These are phyloP conservation scores for Mya arenaria DNA, from an alignment of 1,140 invertebrate species.

Conservation along the genomic window DNA sequence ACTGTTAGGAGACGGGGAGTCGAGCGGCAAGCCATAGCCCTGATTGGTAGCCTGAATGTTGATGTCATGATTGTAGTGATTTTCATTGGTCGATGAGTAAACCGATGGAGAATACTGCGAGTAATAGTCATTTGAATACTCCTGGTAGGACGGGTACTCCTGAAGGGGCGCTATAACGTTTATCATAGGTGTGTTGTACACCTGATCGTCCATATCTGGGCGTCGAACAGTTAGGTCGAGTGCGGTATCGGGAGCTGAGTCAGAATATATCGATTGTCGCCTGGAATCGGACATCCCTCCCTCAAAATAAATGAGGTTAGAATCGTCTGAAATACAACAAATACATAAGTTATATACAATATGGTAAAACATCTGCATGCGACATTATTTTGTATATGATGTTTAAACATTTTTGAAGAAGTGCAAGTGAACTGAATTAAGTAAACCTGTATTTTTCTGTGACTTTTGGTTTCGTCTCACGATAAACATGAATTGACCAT, in stretches of 20 bases:
- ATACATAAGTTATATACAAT: too few relatives aligned
- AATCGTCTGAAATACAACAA: too few relatives aligned
- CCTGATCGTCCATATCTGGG: conserved; percentile 39
- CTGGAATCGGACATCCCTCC: conserved; percentile 26
- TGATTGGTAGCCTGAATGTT: not conserved
- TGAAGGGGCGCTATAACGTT: not conserved
- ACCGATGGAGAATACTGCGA: not conserved
- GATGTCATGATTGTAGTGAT: not conserved
- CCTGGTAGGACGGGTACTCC: not conserved
- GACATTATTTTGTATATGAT: too few relatives aligned
- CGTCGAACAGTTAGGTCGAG: conserved; percentile 39
- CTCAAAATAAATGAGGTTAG: too few relatives aligned
- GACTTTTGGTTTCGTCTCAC: too few relatives aligned
- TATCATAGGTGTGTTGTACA: not conserved
- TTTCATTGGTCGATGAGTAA: not conserved
- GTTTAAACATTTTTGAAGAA: too few relatives aligned
- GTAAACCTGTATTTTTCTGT: too few relatives aligned
- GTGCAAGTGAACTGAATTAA: too few relatives aligned
- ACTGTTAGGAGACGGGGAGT: not conserved
- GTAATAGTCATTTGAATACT: not conserved
- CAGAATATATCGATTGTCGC: not conserved
- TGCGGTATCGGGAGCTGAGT: conserved; percentile 2
- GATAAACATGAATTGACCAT: too few relatives aligned
- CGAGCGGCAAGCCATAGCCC: not conserved
- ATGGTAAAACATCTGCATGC: too few relatives aligned